Base-by-base conservation (phyloP, 2,888 invertebrate genomes). In the Tiliacea aurago region DNA sequence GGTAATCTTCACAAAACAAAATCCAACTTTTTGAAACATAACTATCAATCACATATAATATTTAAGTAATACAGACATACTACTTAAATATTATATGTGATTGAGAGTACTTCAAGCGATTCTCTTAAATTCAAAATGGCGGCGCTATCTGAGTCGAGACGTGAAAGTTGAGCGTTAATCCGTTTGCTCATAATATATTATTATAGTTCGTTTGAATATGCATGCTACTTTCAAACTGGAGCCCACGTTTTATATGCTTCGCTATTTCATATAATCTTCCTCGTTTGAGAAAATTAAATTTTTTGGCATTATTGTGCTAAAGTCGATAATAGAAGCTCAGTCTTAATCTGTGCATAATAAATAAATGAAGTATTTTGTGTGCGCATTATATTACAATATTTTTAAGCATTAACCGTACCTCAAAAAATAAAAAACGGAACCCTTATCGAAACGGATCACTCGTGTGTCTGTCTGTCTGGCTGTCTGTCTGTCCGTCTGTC, bases 181-280 rank as follows among this genome's bases (percentile, higher is more conserved):
- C 67, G 49, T 63, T 62, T 70, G 63, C 73, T 56, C 64, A 33
- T n/a, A 64, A 64, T 55, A 62, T 71, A 81, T 37, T 71, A 81
- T 37, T 37, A 6, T 59, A 67, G 53, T 70, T 72, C 47, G 47
- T 74, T 78, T 82, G 75, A 82, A 82, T 86, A 80, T 82, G 76
- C 59, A 82, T 70, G 71, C 70, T 69, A 53, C 58, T 76, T 65
- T 33, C 33, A 51, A 84, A 79, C 56, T 63, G 64, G 41, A 51
- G 59, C 33, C 65, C 43, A 47, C 43, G 70, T 61, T 73, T 83
- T 68, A 71, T 49, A 62, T 78, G 59, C 56, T 61, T 56, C 20
- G 59, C 58, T 70, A 59, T 78, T 66, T 64, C 47, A 45, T 55
- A 67, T 58, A 61, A 72, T 61, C 37, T 45, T 43, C 70, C 67